Evolutionary conservation across 1,140 invertebrate genomes (phyloP), one percentile per base, ranked within the genome.

Genomic region (Ylistrum balloti): DNA sequence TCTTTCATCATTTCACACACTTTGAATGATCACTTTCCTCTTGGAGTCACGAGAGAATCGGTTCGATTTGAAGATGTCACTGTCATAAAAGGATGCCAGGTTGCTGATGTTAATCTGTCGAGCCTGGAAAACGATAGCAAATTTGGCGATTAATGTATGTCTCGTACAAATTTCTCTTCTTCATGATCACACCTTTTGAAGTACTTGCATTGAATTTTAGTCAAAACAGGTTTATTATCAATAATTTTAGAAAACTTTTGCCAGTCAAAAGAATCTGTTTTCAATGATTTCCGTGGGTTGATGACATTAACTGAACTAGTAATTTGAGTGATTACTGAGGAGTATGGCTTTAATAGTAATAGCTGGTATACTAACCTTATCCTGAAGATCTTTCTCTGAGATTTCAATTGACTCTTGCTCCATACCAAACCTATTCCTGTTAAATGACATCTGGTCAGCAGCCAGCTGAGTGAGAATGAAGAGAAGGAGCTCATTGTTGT

Each of bases 401-500:
- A 99, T 97, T 97, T 99, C 98, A 41, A 99, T 97, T 3, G 90
- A 92, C 85, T 96, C 95, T 85, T 95, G 94, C 22, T 97, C 97
- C 91, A 97, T 96, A 5, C 97, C 98, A 92, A 98, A 98, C n/a
- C 98, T 97, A 90, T 98, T 98, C 17, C 98, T 97, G 95, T 99
- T 97, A 95, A 98, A 99, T 0, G 98, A 97, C 87, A 99, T 96
- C 95, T 99, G 98, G 95, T 99, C 99, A 93, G 98, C 97, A 0
- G 99, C 98, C 90, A 99, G 97, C 96, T 99, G 99, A 74, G 99
- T 98, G 15, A 99, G 97, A 91, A 99, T 98, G 96, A 99, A 99
- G 94, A 99, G 98, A 0, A 99, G 96, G 20, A 99, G 97, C 95
- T 99, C 99, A 94, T 99, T 98, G 96, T 99, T 98, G 96, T 99